A percentile compares a stretch with the other conserved stretches of the same genome.
These are phyloP conservation scores for Sceliomorpha sp. DNA, from an alignment of 2,888 invertebrate species.

Conservation along the genomic window DNA sequence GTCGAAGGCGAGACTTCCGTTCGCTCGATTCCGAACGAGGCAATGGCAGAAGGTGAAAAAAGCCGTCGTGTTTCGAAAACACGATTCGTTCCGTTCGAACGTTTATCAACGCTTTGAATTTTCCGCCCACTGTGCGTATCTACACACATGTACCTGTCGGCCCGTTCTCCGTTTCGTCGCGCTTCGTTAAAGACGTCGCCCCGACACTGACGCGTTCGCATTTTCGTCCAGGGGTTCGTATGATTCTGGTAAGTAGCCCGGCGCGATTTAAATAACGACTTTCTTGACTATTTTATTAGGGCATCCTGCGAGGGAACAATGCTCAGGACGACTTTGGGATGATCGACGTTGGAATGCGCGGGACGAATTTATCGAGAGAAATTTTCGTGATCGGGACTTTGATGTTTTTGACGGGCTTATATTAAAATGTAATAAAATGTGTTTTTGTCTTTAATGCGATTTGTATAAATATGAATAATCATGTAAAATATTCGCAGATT, in stretches of 20 bases:
- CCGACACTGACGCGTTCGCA: background rate
- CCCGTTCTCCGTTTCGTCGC: constrained; percentile 25
- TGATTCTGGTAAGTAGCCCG: background rate
- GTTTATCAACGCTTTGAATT: constrained; percentile 64
- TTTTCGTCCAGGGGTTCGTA: background rate
- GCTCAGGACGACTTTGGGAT: too few relatives aligned
- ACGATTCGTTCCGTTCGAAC: constrained; percentile 74
- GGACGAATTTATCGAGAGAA: background rate
- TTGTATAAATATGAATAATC: too few relatives aligned
- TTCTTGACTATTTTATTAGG: too few relatives aligned
- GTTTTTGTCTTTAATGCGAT: too few relatives aligned
- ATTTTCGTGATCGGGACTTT: constrained; percentile 15
- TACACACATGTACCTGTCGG: constrained; percentile 30
- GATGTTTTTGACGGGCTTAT: background rate
- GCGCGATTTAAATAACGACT: background rate
- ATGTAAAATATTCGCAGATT: too few relatives aligned
- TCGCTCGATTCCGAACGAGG: constrained; percentile 58
- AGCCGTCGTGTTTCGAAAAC: constrained; percentile 73
- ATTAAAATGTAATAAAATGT: too few relatives aligned
- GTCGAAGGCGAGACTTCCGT: constrained; percentile 57
- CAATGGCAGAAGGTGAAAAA: too few relatives aligned
- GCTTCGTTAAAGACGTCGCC: background rate
- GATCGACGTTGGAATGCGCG: too few relatives aligned
- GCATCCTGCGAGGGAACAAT: too few relatives aligned
- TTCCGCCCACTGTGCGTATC: constrained; percentile 34